Evolutionary conservation across 2,113 vertebrate species (phyloP).

Genomic region (Plotosus lineatus): DNA sequence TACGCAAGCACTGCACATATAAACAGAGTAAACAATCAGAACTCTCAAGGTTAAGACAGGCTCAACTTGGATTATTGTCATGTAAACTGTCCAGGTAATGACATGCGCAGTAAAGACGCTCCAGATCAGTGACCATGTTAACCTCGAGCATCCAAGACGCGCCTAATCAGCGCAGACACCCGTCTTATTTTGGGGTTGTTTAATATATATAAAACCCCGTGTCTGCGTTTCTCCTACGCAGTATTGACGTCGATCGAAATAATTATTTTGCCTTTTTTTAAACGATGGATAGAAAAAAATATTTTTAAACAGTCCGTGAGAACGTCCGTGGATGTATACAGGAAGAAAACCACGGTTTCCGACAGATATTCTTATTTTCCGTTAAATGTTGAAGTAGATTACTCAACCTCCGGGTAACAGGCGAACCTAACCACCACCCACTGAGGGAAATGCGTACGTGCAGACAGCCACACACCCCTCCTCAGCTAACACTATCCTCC

Average conservation of each 20-base stretch:
- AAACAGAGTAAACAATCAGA: background rate
- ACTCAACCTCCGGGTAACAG: background rate
- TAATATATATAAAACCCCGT: background rate
- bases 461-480: conserved; percentile 28
- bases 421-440: conserved; percentile 21
- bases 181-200: no score
- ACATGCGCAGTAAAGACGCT: background rate
- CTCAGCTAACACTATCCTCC: background rate
- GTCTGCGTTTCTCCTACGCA: background rate
- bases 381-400: background rate
- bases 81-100: background rate
- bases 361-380: background rate
- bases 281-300: background rate
- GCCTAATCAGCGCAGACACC: background rate
- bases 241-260: background rate
- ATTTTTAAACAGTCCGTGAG: background rate
- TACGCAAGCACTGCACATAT: background rate
- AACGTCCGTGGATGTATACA: background rate
- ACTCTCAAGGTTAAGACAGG: background rate
- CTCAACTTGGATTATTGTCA: conserved; percentile 15
- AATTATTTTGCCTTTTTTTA: background rate
- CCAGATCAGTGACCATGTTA: background rate
- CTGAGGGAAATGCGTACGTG: conserved; percentile 49
- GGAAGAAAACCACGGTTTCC: background rate
- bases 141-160: background rate